Evolutionary conservation across 2,113 vertebrate genomes (phyloP).

Genomic region (Morone chrysops): DNA sequence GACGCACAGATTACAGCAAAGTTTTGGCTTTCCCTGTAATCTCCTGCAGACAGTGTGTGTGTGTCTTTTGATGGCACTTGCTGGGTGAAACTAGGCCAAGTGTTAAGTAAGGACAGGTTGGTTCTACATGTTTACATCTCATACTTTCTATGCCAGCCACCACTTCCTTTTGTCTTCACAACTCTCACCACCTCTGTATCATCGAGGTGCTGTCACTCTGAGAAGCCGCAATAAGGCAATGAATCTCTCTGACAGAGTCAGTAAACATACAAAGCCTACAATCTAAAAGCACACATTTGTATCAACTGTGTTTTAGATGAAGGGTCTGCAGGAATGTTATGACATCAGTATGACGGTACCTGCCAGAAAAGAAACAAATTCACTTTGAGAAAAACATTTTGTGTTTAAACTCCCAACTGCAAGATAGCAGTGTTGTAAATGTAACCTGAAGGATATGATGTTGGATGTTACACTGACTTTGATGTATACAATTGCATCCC

Average conservation of each 20-base stretch:
- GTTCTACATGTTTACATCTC: neutral
- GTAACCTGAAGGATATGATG: no score
- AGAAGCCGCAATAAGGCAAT: neutral
- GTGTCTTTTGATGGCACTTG: slow-evolving; percentile 17
- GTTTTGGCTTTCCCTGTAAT: neutral
- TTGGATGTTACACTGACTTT: no score
- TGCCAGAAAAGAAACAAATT: slow-evolving; percentile 22
- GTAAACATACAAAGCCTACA: slow-evolving; percentile 1
- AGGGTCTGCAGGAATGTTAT: slow-evolving; percentile 32
- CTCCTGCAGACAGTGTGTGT: neutral
- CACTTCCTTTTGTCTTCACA: neutral
- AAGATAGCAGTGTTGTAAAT: no score
- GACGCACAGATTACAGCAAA: slow-evolving; percentile 58
- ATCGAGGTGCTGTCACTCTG: neutral
- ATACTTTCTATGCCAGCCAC: neutral
- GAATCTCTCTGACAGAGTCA: neutral
- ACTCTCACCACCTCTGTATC: neutral
- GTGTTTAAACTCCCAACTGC: no score
- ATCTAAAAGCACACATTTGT: slow-evolving; percentile 9
- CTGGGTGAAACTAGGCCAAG: slow-evolving; percentile 12
- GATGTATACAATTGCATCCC: no score
- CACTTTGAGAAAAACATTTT: neutral
- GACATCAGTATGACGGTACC: slow-evolving; percentile 42
- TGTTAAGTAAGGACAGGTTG: slow-evolving; percentile 54
- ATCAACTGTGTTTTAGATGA: slow-evolving; percentile 3